Evolutionary conservation across 2,797 vertebrate genomes (phyloP).

Genomic region (Glyptemys insculpta): DNA sequence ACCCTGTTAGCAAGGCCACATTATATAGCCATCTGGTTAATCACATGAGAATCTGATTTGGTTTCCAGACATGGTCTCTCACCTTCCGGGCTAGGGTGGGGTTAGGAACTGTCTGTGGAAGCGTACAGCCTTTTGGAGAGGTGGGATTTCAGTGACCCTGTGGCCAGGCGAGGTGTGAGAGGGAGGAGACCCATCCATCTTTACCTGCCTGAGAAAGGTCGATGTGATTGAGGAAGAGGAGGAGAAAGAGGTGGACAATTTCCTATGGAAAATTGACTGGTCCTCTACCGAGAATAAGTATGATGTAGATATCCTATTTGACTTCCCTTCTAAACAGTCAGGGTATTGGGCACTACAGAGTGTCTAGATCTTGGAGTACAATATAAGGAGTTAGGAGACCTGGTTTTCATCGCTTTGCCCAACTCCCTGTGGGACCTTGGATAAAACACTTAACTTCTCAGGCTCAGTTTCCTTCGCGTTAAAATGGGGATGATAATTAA

Average conservation of each 20-base stretch:
- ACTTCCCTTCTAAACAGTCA: not conserved
- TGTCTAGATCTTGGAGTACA: rapidly evolving
- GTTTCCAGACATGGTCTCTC: not conserved
- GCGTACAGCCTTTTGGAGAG: not conserved
- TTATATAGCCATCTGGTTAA: not conserved
- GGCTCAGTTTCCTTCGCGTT: not conserved
- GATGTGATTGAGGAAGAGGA: not conserved
- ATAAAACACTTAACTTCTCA: not conserved
- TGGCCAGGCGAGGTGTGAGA: not conserved
- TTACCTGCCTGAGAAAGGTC: not conserved
- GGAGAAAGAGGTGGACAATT: not conserved
- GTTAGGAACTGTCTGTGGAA: not conserved
- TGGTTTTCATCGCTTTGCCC: rapidly evolving
- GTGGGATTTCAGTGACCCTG: rapidly evolving
- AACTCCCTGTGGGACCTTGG: not conserved
- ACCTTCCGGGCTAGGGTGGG: not conserved
- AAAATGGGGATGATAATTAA: not conserved
- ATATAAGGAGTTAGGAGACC: not conserved
- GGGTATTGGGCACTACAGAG: not conserved
- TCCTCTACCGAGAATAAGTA: not conserved
- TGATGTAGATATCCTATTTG: rapidly evolving
- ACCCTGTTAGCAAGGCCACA: not conserved
- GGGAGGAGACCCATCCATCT: not conserved
- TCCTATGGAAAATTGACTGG: not conserved
- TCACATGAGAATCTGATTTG: not conserved